Conservation (phyloP, 1,140 invertebrate species). For the Tribolium castaneum region DNA sequence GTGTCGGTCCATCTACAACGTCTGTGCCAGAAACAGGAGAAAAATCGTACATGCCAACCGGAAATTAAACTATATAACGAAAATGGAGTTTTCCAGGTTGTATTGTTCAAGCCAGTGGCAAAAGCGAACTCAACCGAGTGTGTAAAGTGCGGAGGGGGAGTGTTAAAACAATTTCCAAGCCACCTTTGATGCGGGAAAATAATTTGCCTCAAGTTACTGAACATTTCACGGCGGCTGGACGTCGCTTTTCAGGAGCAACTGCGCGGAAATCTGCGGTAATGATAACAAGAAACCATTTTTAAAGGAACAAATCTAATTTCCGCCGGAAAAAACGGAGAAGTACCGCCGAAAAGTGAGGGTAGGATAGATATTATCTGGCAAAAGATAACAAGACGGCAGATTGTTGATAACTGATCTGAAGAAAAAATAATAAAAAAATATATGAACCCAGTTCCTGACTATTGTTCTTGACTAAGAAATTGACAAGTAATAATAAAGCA, state of each 20-base stretch:
- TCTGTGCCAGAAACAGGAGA: slow-evolving; percentile 23
- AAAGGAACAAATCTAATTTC: slow-evolving; percentile 30
- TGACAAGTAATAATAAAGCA: no score
- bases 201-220: slow-evolving; percentile 59
- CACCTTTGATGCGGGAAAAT: slow-evolving; percentile 59
- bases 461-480: no score
- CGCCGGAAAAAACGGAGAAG: background rate
- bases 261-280: slow-evolving; percentile 50
- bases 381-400: no score
- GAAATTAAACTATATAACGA: slow-evolving; percentile 35
- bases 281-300: slow-evolving; percentile 48
- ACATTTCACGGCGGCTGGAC: slow-evolving; percentile 57
- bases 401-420: no score
- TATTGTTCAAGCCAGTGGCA: slow-evolving; percentile 18
- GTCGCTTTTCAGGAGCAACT: slow-evolving; percentile 52
- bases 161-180: slow-evolving; percentile 59
- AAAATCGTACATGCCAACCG: background rate
- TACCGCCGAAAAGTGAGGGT: background rate
- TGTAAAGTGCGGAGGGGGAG: slow-evolving; percentile 51
- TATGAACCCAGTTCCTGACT: no score
- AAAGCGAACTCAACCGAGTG: slow-evolving; percentile 46
- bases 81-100: slow-evolving; percentile 26
- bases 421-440: no score
- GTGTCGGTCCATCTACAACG: slow-evolving; percentile 23
- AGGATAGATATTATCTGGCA: background rate